Evolutionary conservation across 1,140 invertebrate species (phyloP), one percentile per base, ranked within the genome.

Genomic region (Sarcophaga bullata): DNA sequence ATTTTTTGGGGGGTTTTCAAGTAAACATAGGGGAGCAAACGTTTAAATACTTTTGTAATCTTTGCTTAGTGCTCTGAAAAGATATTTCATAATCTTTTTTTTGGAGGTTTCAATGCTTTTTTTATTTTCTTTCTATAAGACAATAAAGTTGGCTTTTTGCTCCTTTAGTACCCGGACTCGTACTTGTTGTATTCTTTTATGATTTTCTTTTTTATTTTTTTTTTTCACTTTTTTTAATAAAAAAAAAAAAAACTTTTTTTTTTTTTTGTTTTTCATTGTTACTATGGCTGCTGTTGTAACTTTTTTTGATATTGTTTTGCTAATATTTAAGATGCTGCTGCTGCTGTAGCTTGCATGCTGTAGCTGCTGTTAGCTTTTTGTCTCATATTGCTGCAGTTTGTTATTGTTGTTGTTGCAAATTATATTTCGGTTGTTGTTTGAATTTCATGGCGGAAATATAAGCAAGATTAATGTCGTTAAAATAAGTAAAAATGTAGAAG

Each of bases 381-480:
- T 11, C 8, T 46, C 37, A 8, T 15, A 17, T 17, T 76, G 73
- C 15, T 37, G 7, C 8, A 15, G 4, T 58, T 62, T 80, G 54
- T 62, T 62, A 48, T 7, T 75, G 10, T 75, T 80, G 25, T 80
- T 80, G 58, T 80, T 80, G 80, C 80, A 80, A 78, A 78, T 78
- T 78, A 48, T 78, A 78, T 68, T 68, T 68, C 62, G 62, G 62
- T 68, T 68, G 75, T 78, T 78, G 75, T 78, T 25, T 50, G 48
- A 78, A 78, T 52, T 78, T 78, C 48, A 78, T 78, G 80, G 52
- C 80, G 80, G 80, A 58, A 80, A 80, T 80, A 68, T 58, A 62
- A 80, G 48, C 58, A 80, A 80, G 80, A 80, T 80, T 80, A 80
- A 80, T 80, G 80, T 80, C 80, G 80, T 80, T 80, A 80, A 80